phyloP scores from a whole-genome alignment of 2,113 vertebrate genomes.

The Ceyx margarethae region DNA sequence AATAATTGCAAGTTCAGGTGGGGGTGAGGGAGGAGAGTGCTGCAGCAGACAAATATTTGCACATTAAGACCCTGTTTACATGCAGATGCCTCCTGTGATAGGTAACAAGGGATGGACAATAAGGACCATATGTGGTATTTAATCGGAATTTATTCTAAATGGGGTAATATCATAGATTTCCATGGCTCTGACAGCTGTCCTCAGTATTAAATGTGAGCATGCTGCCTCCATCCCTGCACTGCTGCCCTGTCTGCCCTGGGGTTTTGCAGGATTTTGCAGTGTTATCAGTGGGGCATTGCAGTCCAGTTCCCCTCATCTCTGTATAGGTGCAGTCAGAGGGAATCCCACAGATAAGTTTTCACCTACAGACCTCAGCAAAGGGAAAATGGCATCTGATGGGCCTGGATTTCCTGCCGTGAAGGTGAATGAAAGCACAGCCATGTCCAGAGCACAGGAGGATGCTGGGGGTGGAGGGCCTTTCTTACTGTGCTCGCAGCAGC shows the following conservation, averaged over 20 bases:
- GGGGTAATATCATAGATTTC: slow-evolving; percentile 15
- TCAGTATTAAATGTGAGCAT: neutral
- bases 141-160: slow-evolving; percentile 30
- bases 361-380: neutral
- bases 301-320: neutral
- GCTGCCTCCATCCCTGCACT: neutral
- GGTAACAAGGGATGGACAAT: neutral
- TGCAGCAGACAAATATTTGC: slow-evolving; percentile 15
- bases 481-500: neutral
- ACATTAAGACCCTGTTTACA: slow-evolving; percentile 1
- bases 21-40: slow-evolving; percentile 15
- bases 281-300: rapidly evolving
- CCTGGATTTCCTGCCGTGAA: neutral
- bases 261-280: neutral
- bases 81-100: slow-evolving; percentile 13
- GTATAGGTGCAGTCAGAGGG: neutral
- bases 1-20: slow-evolving; percentile 25
- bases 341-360: neutral
- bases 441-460: neutral
- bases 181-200: neutral
- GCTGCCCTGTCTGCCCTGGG: neutral
- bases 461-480: neutral
- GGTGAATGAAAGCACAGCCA: neutral
- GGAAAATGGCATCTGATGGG: neutral
- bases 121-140: slow-evolving; percentile 31